These are phyloP conservation scores for Microcebus ravelobensis DNA, from an alignment of 2,113 vertebrate genomes.

Conservation along the genomic window DNA sequence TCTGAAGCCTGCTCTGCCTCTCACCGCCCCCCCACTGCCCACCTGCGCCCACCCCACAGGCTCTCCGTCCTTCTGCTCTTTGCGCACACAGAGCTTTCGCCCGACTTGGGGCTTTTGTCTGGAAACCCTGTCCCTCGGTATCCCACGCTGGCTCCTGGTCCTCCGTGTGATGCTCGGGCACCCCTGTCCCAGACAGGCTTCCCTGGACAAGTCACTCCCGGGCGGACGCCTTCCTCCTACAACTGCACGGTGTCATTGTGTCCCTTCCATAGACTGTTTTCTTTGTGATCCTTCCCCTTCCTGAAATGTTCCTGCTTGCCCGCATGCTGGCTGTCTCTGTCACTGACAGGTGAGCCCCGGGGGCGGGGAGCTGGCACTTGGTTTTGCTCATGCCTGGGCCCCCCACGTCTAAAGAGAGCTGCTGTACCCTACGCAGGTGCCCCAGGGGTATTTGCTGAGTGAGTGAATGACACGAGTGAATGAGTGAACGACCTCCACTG, in stretches of 20 bases:
- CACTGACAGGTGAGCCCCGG: not conserved
- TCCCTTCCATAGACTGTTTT: not conserved
- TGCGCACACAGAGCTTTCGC: not conserved
- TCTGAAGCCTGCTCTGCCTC: no score
- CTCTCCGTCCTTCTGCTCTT: not conserved
- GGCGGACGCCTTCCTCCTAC: not conserved
- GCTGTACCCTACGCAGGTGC: fast-evolving
- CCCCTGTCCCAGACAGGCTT: no score
- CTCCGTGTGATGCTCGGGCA: not conserved
- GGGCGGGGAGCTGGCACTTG: not conserved
- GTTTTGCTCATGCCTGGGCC: not conserved
- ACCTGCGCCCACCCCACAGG: not conserved
- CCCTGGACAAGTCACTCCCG: not conserved
- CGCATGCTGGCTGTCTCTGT: no score
- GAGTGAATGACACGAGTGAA: not conserved
- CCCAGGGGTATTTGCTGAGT: not conserved
- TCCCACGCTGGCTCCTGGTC: not conserved
- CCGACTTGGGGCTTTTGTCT: not conserved
- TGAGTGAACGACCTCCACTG: not conserved
- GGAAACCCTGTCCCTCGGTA: not conserved
- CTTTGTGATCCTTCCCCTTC: not conserved
- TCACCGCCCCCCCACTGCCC: not conserved
- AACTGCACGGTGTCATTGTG: not conserved
- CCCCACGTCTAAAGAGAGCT: not conserved
- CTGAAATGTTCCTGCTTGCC: not conserved